Evolutionary conservation across 2,888 invertebrate species (phyloP), one percentile per base, ranked within the genome.

Genomic region (Thelaira solivaga): DNA sequence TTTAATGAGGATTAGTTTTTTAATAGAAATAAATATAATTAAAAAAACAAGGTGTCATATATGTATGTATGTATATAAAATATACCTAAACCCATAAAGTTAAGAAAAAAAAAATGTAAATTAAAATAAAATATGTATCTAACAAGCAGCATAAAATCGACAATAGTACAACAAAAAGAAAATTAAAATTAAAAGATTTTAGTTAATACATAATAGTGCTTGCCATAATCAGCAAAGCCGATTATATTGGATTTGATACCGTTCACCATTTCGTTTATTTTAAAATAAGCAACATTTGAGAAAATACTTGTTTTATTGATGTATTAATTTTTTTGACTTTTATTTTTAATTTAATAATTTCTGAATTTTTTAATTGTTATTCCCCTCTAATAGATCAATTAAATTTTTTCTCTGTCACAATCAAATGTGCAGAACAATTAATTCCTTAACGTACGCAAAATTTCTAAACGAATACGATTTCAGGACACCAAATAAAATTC

Each of bases 61-160:
- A 13, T 22, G 3, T 41, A 18, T 41, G 8, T 18, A 41, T 43
- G 43, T 43, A 20, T 18, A 10, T n/a, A 39, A 3, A 16, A 34
- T 13, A 36, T 18, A 39, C 1, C 1, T 2, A 47, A 49, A 31
- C n/a, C n/a, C n/a, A n/a, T 22, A 18, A 39, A 49, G 11, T n/a
- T 43, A 41, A 36, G 20, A n/a, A 5, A 26, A 8, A 22, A 47
- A 43, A 39, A 39, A 47, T 29, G 4, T 3, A 16, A 43, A 53
- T 16, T 34, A n/a, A 71, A 29, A 34, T 20, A 24, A 5, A n/a
- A 31, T n/a, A n/a, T n/a, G n/a, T n/a, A 55, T 26, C 53, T 61
- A 74, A 67, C 51, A 74, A 22, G 73, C 59, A 67, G 26, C 36
- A 36, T 11, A 49, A 47, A 55, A 72, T 61, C 24, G 2, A 36